A percentile compares a stretch with the other conserved stretches of the same genome.
These are phyloP conservation scores for Metopia argyrocephala DNA, from an alignment of 2,888 invertebrate species.

Conservation along the genomic window DNA sequence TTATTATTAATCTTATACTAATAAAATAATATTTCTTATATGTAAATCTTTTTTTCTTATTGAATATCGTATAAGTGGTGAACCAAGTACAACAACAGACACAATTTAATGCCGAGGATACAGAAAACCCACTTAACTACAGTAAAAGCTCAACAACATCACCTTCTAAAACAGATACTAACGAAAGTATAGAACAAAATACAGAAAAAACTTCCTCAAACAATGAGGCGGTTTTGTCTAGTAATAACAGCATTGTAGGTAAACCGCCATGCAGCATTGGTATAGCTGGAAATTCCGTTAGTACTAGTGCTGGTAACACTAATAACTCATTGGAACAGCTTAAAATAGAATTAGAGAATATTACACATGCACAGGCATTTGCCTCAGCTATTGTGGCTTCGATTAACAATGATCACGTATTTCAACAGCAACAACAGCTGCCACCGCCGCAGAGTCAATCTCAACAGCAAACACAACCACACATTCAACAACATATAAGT, in stretches of 20 bases:
- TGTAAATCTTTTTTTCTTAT: background rate
- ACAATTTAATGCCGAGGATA: background rate
- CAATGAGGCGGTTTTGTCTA: background rate
- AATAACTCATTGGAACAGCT: slow-evolving; percentile 81
- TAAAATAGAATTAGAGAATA: slow-evolving; percentile 81
- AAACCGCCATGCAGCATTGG: slow-evolving; percentile 4
- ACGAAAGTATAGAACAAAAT: slow-evolving; percentile 9
- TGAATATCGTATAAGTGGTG: background rate
- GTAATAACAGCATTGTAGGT: background rate
- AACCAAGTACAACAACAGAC: slow-evolving; percentile 7
- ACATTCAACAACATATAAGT: slow-evolving; percentile 41
- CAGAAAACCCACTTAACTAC: background rate
- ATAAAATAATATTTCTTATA: background rate
- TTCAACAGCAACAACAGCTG: slow-evolving; percentile 65
- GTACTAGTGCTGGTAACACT: slow-evolving; percentile 56
- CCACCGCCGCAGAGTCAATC: slow-evolving; percentile 18
- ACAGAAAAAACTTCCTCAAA: background rate
- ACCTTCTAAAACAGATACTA: slow-evolving; percentile 22
- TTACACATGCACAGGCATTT: slow-evolving; percentile 80
- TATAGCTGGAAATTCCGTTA: slow-evolving; percentile 27
- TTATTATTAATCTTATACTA: too few species aligned
- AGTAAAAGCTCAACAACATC: slow-evolving; percentile 13
- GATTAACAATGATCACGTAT: slow-evolving; percentile 66
- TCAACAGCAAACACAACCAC: slow-evolving; percentile 47
- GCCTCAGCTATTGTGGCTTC: slow-evolving; percentile 72